These are phyloP conservation scores for Acestrorhynchus altus DNA, from an alignment of 2,797 vertebrate species.

Conservation along the genomic window DNA sequence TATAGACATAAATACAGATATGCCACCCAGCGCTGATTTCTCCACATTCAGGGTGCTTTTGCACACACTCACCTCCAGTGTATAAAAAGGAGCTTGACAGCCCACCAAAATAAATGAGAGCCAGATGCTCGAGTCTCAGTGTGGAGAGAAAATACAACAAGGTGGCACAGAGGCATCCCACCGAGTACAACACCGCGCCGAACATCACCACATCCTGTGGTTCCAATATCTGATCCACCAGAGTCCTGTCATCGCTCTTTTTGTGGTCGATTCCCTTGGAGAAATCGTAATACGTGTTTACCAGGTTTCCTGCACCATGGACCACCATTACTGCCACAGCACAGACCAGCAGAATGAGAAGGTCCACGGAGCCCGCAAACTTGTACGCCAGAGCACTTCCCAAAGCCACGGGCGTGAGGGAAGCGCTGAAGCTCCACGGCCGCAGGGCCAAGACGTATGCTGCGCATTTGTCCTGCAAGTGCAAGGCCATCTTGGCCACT, in stretches of 20 bases:
- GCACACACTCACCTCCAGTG: constrained; percentile 86
- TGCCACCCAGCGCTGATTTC: neutral
- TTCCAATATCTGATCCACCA: constrained; percentile 94
- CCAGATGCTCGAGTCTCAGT: constrained; percentile 92
- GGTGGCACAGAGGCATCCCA: constrained; percentile 92
- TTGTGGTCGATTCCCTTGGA: constrained; percentile 98
- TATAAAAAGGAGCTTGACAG: constrained; percentile 98
- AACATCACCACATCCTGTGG: constrained; percentile 96
- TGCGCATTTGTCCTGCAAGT: constrained; percentile 87
- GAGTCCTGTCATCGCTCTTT: constrained; percentile 96
- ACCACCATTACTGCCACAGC: constrained; percentile 91
- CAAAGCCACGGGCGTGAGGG: constrained; percentile 92
- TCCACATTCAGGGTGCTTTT: neutral
- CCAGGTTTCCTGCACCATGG: constrained; percentile 94
- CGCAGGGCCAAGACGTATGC: constrained; percentile 92
- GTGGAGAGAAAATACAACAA: constrained; percentile 88
- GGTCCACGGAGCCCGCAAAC: constrained; percentile 86
- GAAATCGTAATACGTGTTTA: constrained; percentile 99
- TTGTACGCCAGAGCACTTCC: constrained; percentile 94
- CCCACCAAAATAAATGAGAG: constrained; percentile 96
- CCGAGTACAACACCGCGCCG: constrained; percentile 92
- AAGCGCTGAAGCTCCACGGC: constrained; percentile 97
- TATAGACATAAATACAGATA: no score
- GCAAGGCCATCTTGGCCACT: constrained; percentile 66
- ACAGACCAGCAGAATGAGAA: constrained; percentile 87